Base-by-base conservation (phyloP, 2,888 invertebrate genomes). In the Agrochola macilenta region DNA sequence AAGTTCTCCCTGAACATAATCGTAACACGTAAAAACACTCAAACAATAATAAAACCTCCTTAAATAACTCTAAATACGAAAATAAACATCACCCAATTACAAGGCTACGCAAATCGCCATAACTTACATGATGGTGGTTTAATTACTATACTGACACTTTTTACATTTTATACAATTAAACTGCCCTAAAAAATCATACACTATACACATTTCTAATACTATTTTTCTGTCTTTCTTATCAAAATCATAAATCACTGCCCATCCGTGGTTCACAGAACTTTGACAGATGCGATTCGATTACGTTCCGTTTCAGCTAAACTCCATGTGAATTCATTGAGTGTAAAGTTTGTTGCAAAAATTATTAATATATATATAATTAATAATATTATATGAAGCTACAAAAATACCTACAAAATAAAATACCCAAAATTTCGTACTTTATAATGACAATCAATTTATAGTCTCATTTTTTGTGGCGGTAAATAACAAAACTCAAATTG, bases 1-100 rank as follows among this genome's bases (percentile, higher is more conserved):
- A 90, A 85, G 90, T 96, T 96, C 80, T 93, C 92, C 96, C 96
- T 96, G 86, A 81, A 92, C 88, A 91, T 70, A 89, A 85, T 81
- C 82, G 89, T 83, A 81, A 89, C 80, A 88, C 74, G 88, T 90
- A 74, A 76, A 49, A 84, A 49, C 69, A 79, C 70, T 78, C 71
- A 82, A 87, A 88, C 79, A 82, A 76, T 69, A 74, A 79, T 85
- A 87, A 89, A 89, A 86, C 87, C 72, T 82, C 88, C 89, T 73
- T 88, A 88, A 88, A 86, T 89, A 90, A 91, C 84, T 86, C 70
- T 83, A 84, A 83, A 78, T 80, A 88, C 80, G 81, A 88, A 90
- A 85, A 90, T 90, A 92, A 92, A 94, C 92, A 94, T 88, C 84
- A 88, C 83, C 80, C 81, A 84, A 84, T 86, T 88, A 88, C 78